A percentile compares a stretch with the other conserved stretches of the same genome.
Evolutionary conservation across 2,888 invertebrate species (phyloP).

Genomic region (Cremastinae sp.): DNA sequence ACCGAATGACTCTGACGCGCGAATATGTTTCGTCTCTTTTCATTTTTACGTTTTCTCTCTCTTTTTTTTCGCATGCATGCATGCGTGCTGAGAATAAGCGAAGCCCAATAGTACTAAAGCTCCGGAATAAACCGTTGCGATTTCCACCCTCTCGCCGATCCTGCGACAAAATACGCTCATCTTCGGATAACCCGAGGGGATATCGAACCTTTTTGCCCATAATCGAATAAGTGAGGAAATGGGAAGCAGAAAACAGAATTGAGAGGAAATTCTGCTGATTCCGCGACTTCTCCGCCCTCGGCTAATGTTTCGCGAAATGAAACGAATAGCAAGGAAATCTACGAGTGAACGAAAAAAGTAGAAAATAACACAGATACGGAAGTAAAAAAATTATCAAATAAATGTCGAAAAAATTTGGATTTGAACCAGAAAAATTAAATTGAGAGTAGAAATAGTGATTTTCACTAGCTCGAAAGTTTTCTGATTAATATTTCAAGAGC

Average conservation of each 20-base stretch:
- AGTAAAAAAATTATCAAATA: no score
- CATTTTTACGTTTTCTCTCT: not conserved
- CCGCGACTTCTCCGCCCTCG: no score
- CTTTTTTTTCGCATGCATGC: not conserved
- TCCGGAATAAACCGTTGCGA: constrained; percentile 57
- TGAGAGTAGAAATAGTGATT: no score
- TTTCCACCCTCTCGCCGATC: constrained; percentile 48
- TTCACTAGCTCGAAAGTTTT: no score
- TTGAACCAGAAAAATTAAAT: no score
- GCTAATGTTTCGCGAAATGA: no score
- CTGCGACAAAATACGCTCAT: not conserved
- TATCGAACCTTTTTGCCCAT: constrained; percentile 20
- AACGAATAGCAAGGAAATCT: no score
- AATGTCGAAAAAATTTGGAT: no score
- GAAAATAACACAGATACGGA: no score
- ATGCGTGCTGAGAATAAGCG: constrained; percentile 16
- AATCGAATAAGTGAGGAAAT: constrained; percentile 44
- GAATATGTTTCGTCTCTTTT: constrained; percentile 2
- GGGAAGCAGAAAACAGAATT: not conserved
- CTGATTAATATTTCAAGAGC: no score
- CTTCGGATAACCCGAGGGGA: constrained; percentile 14
- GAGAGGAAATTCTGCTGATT: not conserved
- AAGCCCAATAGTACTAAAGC: constrained; percentile 53
- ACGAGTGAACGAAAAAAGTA: no score
- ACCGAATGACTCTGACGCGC: constrained; percentile 48